A percentile compares a stretch with the other conserved stretches of the same genome.
These are phyloP conservation scores for Netelia melanura DNA, from an alignment of 2,888 invertebrate species.

Conservation along the genomic window DNA sequence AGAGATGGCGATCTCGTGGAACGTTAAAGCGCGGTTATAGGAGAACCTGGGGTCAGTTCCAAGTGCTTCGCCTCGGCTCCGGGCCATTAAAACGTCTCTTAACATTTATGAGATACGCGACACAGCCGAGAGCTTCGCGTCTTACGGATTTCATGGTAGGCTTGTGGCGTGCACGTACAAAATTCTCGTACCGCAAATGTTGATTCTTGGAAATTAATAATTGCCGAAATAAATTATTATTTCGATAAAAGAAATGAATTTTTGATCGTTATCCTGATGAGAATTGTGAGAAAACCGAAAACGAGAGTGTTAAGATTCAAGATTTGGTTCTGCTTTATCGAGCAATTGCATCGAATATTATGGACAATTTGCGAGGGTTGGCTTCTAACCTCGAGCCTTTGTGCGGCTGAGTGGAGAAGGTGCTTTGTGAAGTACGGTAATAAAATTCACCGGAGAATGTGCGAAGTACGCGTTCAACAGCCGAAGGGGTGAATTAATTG, in stretches of 20 bases:
- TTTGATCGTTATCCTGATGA: too few relatives aligned
- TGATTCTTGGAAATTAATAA: not conserved
- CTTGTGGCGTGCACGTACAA: not conserved
- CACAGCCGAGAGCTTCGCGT: conserved; percentile 43
- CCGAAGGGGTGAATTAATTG: conserved; percentile 13
- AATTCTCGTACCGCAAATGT: not conserved
- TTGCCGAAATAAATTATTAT: not conserved
- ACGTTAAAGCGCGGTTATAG: conserved; percentile 59
- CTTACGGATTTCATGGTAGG: conserved; percentile 51
- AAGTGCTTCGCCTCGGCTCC: conserved; percentile 55
- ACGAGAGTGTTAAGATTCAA: too few relatives aligned
- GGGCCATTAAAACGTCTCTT: conserved; percentile 70
- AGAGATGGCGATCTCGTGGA: conserved; percentile 40
- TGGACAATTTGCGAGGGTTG: not conserved
- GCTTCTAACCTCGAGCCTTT: conserved; percentile 35
- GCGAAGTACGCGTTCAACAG: conserved; percentile 43
- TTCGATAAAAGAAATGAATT: too few relatives aligned
- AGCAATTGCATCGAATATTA: too few relatives aligned
- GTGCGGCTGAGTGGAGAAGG: conserved; percentile 29
- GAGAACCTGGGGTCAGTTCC: conserved; percentile 51
- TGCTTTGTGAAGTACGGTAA: conserved; percentile 49
- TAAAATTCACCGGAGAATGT: conserved; percentile 51
- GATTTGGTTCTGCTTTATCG: too few relatives aligned
- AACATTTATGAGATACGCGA: conserved; percentile 68
- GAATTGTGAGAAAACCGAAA: too few relatives aligned